Percentiles rank a stretch among this genome's conserved stretches.
Evolutionary conservation across 2,797 vertebrate genomes (phyloP).

Genomic region (Channallabes apus): DNA sequence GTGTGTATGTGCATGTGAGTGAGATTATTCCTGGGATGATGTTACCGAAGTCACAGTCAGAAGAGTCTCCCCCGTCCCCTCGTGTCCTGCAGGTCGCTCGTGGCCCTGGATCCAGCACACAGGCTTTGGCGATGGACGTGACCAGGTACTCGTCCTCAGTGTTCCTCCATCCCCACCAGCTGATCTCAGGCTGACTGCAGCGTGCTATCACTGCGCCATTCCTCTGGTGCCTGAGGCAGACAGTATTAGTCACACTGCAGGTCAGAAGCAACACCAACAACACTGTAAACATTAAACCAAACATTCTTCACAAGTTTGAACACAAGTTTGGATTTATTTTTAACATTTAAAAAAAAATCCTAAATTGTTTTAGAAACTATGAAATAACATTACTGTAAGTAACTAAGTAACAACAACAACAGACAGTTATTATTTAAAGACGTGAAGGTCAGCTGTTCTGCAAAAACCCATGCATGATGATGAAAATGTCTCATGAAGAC

Average conservation of each 20-base stretch:
- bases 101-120: conserved; percentile 84
- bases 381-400: too few species aligned
- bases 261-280: not conserved
- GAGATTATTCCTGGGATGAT: not conserved
- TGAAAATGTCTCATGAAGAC: too few species aligned
- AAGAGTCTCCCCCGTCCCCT: conserved; percentile 80
- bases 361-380: too few species aligned
- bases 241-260: not conserved
- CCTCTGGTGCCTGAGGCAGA: conserved; percentile 81
- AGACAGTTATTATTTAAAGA: too few species aligned
- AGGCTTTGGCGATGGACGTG: conserved; percentile 96
- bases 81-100: conserved; percentile 64
- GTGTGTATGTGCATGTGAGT: not conserved
- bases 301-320: not conserved
- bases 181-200: conserved; percentile 98
- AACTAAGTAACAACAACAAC: too few species aligned
- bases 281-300: not conserved
- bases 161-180: conserved; percentile 99
- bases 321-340: too few species aligned
- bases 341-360: too few species aligned
- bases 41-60: conserved; percentile 91
- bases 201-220: conserved; percentile 93
- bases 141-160: conserved; percentile 96
- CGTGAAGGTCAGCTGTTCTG: too few species aligned
- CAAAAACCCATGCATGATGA: too few species aligned